Conservation (phyloP, 2,797 vertebrate species). For the Acanthiza pusilla region DNA sequence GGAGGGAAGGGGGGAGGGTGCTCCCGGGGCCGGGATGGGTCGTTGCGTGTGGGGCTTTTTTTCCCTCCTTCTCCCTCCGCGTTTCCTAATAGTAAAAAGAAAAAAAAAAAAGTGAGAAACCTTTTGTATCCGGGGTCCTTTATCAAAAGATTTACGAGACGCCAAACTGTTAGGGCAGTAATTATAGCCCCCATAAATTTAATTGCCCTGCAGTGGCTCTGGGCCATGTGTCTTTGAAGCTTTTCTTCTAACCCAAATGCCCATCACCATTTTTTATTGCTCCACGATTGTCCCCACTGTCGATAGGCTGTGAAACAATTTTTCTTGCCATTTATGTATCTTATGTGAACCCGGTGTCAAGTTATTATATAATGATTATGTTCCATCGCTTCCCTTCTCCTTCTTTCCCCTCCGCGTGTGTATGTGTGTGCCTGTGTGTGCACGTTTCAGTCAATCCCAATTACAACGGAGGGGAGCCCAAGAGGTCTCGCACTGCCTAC, state of each 20-base stretch:
- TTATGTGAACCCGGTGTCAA: slow-evolving; percentile 74
- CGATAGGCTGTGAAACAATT: slow-evolving; percentile 75
- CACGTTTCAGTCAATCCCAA: slow-evolving; percentile 87
- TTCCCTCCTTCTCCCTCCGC: background rate
- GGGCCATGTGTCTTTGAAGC: slow-evolving; percentile 91
- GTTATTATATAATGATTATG: slow-evolving; percentile 80
- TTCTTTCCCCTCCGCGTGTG: slow-evolving; percentile 30
- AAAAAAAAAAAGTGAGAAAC: slow-evolving; percentile 59
- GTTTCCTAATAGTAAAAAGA: slow-evolving; percentile 10
- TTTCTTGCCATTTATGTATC: slow-evolving; percentile 71
- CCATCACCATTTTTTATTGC: slow-evolving; percentile 79
- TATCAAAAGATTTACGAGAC: slow-evolving; percentile 93
- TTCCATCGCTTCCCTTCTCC: slow-evolving; percentile 64
- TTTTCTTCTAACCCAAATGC: slow-evolving; percentile 85
- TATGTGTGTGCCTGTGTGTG: slow-evolving; percentile 5
- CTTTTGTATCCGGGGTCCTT: slow-evolving; percentile 85
- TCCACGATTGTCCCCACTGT: slow-evolving; percentile 77
- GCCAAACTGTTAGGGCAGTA: slow-evolving; percentile 93
- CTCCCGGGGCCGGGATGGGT: slow-evolving; percentile 22
- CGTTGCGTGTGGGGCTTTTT: background rate
- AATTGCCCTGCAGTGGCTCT: slow-evolving; percentile 87
- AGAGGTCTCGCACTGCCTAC: slow-evolving; percentile 98
- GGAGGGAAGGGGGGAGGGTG: slow-evolving; percentile 8
- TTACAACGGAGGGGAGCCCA: slow-evolving; percentile 96
- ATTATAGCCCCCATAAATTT: slow-evolving; percentile 99